A percentile compares a stretch with the other conserved stretches of the same genome.
phyloP scores from a whole-genome alignment of 2,113 vertebrate species.

The Anseranas semipalmata region DNA sequence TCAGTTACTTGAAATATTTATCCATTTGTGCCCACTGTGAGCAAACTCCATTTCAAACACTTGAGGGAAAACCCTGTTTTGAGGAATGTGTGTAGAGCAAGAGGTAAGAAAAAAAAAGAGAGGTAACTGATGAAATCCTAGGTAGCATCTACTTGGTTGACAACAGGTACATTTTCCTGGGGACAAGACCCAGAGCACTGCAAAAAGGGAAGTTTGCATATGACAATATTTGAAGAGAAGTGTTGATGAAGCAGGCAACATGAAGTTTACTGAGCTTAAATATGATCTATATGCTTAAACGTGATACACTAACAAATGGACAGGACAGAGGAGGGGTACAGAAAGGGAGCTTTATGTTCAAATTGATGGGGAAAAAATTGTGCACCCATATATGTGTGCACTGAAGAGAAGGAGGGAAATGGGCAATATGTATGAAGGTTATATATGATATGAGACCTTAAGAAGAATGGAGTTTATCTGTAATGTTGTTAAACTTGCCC shows the following conservation, averaged over 20 bases:
- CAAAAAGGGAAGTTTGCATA: not conserved
- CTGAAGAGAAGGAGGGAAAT: not conserved
- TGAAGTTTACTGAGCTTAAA: not conserved
- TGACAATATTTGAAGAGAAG: not conserved
- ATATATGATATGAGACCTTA: not conserved
- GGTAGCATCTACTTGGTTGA: not conserved
- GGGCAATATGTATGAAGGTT: not conserved
- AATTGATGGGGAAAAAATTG: not conserved
- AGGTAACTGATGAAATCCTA: not conserved
- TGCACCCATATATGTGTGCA: not conserved
- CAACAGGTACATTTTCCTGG: not conserved
- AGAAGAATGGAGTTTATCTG: not conserved
- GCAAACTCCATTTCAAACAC: not conserved
- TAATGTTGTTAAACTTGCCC: not conserved
- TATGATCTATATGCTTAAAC: not conserved
- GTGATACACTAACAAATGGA: not conserved
- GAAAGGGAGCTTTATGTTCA: not conserved
- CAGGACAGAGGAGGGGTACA: not conserved
- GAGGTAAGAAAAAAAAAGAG: not conserved
- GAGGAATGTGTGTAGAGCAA: not conserved
- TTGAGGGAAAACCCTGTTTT: not conserved
- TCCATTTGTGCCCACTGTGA: not conserved
- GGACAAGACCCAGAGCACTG: not conserved
- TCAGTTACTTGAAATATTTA: not conserved
- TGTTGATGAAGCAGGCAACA: not conserved